Evolutionary conservation across 2,113 vertebrate species (phyloP).

Genomic region (Ptilonorhynchus violaceus): DNA sequence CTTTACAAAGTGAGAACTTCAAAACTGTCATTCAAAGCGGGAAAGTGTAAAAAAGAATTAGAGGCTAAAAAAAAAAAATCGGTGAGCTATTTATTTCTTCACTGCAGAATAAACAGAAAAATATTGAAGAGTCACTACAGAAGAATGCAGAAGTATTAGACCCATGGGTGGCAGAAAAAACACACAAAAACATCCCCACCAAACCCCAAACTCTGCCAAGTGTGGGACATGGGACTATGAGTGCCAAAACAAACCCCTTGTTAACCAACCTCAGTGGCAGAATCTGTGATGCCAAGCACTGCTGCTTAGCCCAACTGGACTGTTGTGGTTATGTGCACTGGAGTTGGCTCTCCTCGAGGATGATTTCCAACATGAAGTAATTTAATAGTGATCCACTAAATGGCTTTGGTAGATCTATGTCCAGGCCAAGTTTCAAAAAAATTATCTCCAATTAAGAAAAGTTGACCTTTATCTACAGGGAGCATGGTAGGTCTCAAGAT

Average conservation of each 20-base stretch:
- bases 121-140: not conserved
- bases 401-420: not conserved
- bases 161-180: not conserved
- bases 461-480: not conserved
- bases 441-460: not conserved
- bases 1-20: not conserved
- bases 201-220: not conserved
- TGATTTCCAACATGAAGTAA: not conserved
- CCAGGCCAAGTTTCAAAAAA: not conserved
- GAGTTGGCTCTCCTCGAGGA: not conserved
- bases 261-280: not conserved
- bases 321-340: not conserved
- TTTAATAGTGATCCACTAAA: not conserved
- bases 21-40: not conserved
- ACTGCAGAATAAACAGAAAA: not conserved
- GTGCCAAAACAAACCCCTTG: slow-evolving; percentile 2
- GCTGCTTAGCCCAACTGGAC: not conserved
- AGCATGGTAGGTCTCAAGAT: not conserved
- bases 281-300: not conserved
- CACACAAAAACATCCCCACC: not conserved
- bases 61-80: not conserved
- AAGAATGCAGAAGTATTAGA: slow-evolving; percentile 2
- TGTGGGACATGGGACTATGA: not conserved
- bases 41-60: not conserved
- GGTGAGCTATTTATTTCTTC: not conserved